A percentile compares a stretch with the other conserved stretches of the same genome.
phyloP scores from a whole-genome alignment of 92 coral and sea anemone species.

The Umimayanthus kanabou region DNA sequence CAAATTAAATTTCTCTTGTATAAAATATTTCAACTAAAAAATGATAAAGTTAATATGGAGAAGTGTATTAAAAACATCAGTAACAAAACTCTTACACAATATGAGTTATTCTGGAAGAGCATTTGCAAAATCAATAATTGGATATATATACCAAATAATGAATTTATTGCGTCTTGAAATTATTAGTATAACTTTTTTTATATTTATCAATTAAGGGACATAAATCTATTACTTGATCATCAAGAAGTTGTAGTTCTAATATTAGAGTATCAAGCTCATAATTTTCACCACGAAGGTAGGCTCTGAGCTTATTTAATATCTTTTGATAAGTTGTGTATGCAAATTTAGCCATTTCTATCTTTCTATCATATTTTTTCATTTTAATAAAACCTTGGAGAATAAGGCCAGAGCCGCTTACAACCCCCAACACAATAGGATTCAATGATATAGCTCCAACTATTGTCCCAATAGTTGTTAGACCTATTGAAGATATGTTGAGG shows the following conservation, averaged over 20 bases:
- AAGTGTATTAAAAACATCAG: neutral
- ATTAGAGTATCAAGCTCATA: neutral
- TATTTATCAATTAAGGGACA: neutral
- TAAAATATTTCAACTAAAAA: neutral
- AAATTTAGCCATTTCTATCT: conserved; percentile 3
- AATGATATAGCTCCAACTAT: neutral
- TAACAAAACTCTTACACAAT: neutral
- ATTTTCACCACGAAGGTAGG: no score
- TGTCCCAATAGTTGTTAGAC: no score
- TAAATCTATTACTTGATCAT: neutral
- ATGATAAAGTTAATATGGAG: neutral
- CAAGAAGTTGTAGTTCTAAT: neutral
- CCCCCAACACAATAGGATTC: neutral
- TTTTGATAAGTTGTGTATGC: neutral
- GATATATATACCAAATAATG: neutral
- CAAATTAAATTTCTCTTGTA: no score
- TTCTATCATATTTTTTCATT: neutral
- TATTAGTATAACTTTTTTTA: no score
- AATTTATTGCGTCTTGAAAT: neutral
- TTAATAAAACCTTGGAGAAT: neutral
- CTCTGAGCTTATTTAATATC: no score
- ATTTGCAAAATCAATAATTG: neutral
- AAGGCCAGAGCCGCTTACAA: neutral
- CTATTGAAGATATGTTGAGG: no score
- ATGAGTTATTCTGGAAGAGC: neutral